Conservation (phyloP, 2,888 invertebrate genomes). For the Drosophila peninsularis region DNA sequence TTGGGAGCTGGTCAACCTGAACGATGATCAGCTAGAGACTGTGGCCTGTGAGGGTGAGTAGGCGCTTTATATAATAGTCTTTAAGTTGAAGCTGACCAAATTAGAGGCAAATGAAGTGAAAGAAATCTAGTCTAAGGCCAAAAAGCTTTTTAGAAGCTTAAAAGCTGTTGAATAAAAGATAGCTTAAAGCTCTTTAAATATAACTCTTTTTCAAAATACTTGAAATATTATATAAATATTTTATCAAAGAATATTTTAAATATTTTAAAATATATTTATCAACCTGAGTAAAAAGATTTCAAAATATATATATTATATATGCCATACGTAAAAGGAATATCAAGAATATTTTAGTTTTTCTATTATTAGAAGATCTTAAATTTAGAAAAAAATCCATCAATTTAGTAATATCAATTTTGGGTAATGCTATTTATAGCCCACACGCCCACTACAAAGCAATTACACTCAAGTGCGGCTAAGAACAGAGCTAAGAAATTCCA, state of each 20-base stretch:
- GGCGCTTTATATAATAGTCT: not conserved
- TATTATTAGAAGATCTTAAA: not conserved
- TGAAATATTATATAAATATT: too few relatives aligned
- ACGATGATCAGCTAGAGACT: constrained; percentile 19
- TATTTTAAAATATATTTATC: not conserved
- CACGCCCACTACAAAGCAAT: constrained; percentile 1
- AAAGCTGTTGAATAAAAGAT: not conserved
- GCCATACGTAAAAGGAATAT: too few relatives aligned
- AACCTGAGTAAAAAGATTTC: not conserved
- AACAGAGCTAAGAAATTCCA: constrained; percentile 51
- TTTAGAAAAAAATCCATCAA: not conserved
- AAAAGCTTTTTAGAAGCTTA: too few relatives aligned
- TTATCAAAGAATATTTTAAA: too few relatives aligned
- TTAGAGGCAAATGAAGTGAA: too few relatives aligned
- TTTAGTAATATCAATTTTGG: not conserved
- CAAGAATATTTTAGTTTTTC: not conserved
- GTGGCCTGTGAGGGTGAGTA: constrained; percentile 83
- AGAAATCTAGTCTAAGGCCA: too few relatives aligned
- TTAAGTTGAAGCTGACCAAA: not conserved
- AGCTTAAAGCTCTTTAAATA: not conserved
- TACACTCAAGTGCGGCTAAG: constrained; percentile 36
- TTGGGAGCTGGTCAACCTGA: constrained; percentile 56
- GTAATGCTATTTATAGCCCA: not conserved
- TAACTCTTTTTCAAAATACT: too few relatives aligned
- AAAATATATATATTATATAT: too few relatives aligned